Evolutionary conservation across 2,113 vertebrate genomes (phyloP).

Genomic region (Sorex fumeus): DNA sequence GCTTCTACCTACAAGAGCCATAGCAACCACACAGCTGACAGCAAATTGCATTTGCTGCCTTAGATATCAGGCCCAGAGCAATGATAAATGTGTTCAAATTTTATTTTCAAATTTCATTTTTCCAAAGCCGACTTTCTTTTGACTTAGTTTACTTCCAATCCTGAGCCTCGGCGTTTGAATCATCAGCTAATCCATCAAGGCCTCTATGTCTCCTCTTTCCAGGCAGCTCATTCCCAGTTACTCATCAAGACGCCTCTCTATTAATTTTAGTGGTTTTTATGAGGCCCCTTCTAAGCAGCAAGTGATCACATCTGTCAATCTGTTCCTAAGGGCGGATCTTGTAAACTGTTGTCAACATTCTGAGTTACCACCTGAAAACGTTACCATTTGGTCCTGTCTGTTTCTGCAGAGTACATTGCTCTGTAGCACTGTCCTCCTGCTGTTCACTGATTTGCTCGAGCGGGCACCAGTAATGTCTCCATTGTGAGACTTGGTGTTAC

Average conservation of each 20-base stretch:
- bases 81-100: constrained; percentile 58
- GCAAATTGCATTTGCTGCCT: constrained; percentile 45
- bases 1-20: constrained; percentile 28
- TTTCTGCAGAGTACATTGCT: not conserved
- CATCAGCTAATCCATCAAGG: constrained; percentile 15
- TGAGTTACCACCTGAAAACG: constrained; percentile 31
- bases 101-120: constrained; percentile 60
- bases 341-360: not conserved
- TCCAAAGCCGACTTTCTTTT: constrained; percentile 51
- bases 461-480: too few species aligned
- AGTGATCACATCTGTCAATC: not conserved
- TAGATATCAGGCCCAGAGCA: constrained; percentile 29
- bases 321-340: not conserved
- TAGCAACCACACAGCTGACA: constrained; percentile 14
- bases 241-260: not conserved
- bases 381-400: not conserved
- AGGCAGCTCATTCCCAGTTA: constrained; percentile 14
- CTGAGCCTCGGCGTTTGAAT: not conserved
- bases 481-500: too few species aligned
- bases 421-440: too few species aligned
- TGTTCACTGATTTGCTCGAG: too few species aligned
- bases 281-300: constrained; percentile 24
- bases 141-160: constrained; percentile 50
- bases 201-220: constrained; percentile 29
- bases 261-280: constrained; percentile 11